Base-by-base conservation (phyloP, 2,888 invertebrate species). In the Latrodectus hesperus region DNA sequence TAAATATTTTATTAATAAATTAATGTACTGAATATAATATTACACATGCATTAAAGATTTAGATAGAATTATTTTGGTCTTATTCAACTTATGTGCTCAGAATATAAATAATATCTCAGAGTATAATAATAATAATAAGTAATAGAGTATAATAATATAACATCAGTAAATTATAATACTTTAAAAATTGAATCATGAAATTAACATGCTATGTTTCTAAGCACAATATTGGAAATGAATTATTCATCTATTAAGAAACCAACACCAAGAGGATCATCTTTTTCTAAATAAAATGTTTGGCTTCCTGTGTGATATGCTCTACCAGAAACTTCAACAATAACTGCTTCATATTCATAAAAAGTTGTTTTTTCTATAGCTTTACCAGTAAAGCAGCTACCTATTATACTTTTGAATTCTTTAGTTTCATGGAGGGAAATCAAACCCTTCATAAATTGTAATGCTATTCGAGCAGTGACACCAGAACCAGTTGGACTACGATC, bases 401-500 rank as follows among this genome's bases (percentile, higher is more conserved):
- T 91, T 60, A 91, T 90, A 68, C 90, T 91, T 67, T 88, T 82
- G 88, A 92, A 92, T 22, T 81, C 89, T 12, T 91, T 90, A 17
- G 78, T 84, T 85, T 92, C 91, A n/a, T 91, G 90, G 9, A 91
- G 68, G 8, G 83, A 65, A 14, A 92, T 90, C 60, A 89, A 88
- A 8, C 91, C 90, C 73, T 90, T 91, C 26, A 88, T 84, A 75
- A 90, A 91, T 89, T 92, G 92, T 9, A 91, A 90, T 22, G 92
- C 92, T 8, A 92, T 90, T 65, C 92, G 90, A 38, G 92, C 92
- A 6, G 92, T 91, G 0, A 91, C 91, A 12, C 92, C 92, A 0
- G 92, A 92, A 5, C 93, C 92, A 71, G 91, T 91, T 0, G 93
- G 92, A 51, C 92, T 91, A n/a, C 93, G 90, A 88, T 92, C 92